Base-by-base conservation (phyloP, 1,140 invertebrate genomes). In the Brachystomella parvula region DNA sequence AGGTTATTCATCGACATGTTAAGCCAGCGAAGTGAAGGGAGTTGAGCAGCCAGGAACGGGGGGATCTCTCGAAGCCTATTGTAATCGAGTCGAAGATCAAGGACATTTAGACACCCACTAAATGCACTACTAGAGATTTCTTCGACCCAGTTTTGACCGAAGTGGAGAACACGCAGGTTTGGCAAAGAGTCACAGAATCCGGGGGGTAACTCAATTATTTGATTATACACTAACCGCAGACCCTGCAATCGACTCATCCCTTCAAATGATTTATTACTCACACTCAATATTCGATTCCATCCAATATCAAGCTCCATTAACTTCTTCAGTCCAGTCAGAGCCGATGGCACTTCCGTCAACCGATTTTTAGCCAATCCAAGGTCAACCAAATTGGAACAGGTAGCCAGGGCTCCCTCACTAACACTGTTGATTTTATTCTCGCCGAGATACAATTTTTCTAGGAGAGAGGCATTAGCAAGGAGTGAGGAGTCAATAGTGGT, bases 331-430 rank as follows among this genome's bases (percentile, higher is more conserved):
- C 63, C 49, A 21, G 31, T 44, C 2, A 93, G 77, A 2, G 89
- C 89, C 74, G 85, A 78, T 2, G 93, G 92, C 39, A 97, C 83
- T 72, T 85, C 83, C 74, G 83, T 85, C 65, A 98, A 78, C 61
- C 82, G 79, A 79, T 98, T 98, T 47, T 86, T 85, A 76, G 89
- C 89, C 65, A 96, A 78, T 76, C 92, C 90, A 2, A 97, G 79
- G 78, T 94, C 69, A 31, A 56, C 53, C 3, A 60, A 29, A 78
- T 90, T 89, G 2, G 89, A 92, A 75, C 89, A 89, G 78, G 93
- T 96, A 78, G 85, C 86, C 75, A 94, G 94, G n/a, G 92, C 87
- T 71, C 88, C 85, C 15, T 83, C 79, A 21, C 92, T 88, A 65
- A 94, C 83, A 68, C 80, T 85, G n/a, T 85, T 84, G 19, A 95